Evolutionary conservation across 2,888 invertebrate species (phyloP), one percentile per base, ranked within the genome.

Genomic region (Synanthedon tipuliformis): DNA sequence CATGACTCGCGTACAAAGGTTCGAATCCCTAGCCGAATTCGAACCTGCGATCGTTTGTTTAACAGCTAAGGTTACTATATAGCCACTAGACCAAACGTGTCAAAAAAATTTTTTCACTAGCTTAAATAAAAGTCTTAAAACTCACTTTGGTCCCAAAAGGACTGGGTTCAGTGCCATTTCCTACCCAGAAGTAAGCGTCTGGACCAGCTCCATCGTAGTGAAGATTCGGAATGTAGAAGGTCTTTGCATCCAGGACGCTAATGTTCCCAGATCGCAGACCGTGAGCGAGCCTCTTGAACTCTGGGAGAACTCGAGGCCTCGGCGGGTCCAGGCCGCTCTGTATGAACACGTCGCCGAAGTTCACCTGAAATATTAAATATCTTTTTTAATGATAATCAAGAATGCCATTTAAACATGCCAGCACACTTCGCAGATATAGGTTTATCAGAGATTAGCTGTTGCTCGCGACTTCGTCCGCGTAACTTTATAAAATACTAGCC

Each of bases 141-240:
- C 62, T 59, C 51, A 91, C 92, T 89, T 96, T 96, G 62, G 92
- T 92, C 34, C 96, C 96, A 78, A 92, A 92, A 15, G 93, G 88
- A 65, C 90, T 92, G 0, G 96, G 95, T 61, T 94, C 93, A 0
- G 91, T 86, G 4, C 96, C 96, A 64, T 92, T 95, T 13, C 97
- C 96, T n/a, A 96, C 96, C 94, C 95, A 96, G 81, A 97, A 97
- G 79, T 95, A 96, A 0, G 96, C 96, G 72, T 96, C 96, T 0
- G 96, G 96, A 0, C 95, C 96, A 1, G 93, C 94, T 40, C 96
- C 96, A 66, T 97, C 96, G 71, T 96, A 97, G 69, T 96, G 95
- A 62, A 97, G 84, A 83, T 96, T 96, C 7, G 96, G 96, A 60
- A 97, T 96, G 80, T 94, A 94, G 80, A 97, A 93, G 0, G 97